Conservation (phyloP, 1,140 invertebrate species). For the Drosophila lini region DNA sequence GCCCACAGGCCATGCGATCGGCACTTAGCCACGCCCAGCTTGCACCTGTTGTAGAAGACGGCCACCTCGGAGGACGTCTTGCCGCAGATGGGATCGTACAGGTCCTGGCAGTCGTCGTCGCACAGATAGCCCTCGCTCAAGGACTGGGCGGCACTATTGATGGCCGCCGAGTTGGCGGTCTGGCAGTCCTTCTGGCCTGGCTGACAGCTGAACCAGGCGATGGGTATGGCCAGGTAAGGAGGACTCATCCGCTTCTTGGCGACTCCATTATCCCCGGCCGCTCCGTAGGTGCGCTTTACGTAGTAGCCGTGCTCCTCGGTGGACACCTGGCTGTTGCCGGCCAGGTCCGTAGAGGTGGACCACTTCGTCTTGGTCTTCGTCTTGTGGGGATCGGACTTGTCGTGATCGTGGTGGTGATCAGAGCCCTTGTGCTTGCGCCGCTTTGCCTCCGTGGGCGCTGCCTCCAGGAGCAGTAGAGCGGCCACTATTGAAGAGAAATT, state of each 20-base stretch:
- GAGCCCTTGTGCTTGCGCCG: slow-evolving; percentile 70
- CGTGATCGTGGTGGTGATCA: slow-evolving; percentile 39
- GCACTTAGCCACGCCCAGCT: slow-evolving; percentile 77
- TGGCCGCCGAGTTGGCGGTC: slow-evolving; percentile 50
- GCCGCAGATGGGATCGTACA: slow-evolving; percentile 77
- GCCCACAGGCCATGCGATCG: slow-evolving; percentile 76
- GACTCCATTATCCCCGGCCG: slow-evolving; percentile 7
- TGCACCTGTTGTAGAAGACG: slow-evolving; percentile 80
- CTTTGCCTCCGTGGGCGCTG: slow-evolving; percentile 49
- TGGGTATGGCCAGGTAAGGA: slow-evolving; percentile 75
- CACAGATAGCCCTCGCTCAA: slow-evolving; percentile 75
- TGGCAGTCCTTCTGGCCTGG: slow-evolving; percentile 47
- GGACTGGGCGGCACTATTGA: slow-evolving; percentile 62
- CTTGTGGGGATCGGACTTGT: slow-evolving; percentile 37
- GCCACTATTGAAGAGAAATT: slow-evolving; percentile 16
- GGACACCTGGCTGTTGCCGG: slow-evolving; percentile 58
- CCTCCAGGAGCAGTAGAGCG: slow-evolving; percentile 57
- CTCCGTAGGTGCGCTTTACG: slow-evolving; percentile 75
- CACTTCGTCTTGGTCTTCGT: slow-evolving; percentile 81
- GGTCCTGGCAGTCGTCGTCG: slow-evolving; percentile 74
- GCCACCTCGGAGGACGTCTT: slow-evolving; percentile 69
- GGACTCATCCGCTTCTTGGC: slow-evolving; percentile 54
- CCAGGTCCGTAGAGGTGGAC: slow-evolving; percentile 70
- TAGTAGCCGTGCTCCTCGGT: slow-evolving; percentile 82
- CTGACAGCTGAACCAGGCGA: slow-evolving; percentile 72